Conservation (phyloP, 2,888 invertebrate genomes). For the Sturmia bella region DNA sequence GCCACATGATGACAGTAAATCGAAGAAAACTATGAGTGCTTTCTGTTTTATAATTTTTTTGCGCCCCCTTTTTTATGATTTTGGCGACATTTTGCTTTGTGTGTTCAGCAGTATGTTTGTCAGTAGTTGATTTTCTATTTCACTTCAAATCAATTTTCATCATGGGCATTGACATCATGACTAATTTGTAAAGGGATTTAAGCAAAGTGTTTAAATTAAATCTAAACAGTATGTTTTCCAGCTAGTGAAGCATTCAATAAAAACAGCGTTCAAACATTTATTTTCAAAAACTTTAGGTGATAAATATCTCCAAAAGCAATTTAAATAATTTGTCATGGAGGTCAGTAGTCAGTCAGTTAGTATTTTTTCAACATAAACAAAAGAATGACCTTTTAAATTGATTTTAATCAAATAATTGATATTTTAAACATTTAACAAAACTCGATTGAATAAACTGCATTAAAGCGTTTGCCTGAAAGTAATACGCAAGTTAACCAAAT, state of each 20-base stretch:
- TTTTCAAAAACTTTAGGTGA: conserved; percentile 2
- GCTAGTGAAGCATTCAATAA: conserved; percentile 15
- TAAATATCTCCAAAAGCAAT: conserved; percentile 25
- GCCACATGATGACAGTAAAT: conserved; percentile 58
- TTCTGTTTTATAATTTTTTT: conserved; percentile 6
- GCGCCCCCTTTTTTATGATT: conserved; percentile 19
- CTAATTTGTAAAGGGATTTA: conserved; percentile 67
- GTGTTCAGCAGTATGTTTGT: conserved; percentile 31
- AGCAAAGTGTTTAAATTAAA: conserved; percentile 37
- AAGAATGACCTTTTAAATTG: conserved; percentile 33
- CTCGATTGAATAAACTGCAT: conserved; percentile 10
- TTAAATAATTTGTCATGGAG: conserved; percentile 26
- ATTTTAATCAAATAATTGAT: conserved; percentile 49
- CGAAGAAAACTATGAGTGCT: conserved; percentile 50
- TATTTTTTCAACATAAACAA: conserved; percentile 12
- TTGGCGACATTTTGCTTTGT: conserved; percentile 14
- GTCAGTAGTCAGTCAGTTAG: conserved; percentile 14
- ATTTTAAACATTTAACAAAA: conserved; percentile 13
- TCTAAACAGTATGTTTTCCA: conserved; percentile 34
- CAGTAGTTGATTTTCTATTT: conserved; percentile 45
- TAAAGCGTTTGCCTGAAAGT: not conserved
- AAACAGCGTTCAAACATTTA: conserved; percentile 16
- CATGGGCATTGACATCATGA: conserved; percentile 64
- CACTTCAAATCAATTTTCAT: conserved; percentile 51
- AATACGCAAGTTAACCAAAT: not conserved